phyloP scores from a whole-genome alignment of 2,888 invertebrate species.

The Orgyia antiqua region DNA sequence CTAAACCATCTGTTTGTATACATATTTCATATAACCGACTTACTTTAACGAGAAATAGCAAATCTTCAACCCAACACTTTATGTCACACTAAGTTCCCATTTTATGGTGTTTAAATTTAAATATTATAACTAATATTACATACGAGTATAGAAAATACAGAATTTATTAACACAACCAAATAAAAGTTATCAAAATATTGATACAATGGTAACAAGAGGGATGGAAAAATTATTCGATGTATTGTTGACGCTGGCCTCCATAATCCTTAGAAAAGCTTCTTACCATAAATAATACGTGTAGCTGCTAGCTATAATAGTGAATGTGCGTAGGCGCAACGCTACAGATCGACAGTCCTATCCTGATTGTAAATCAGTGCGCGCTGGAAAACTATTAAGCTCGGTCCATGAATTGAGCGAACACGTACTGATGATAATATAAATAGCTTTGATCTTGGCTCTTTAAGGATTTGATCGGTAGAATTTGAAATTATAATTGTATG shows the following conservation, averaged over 20 bases:
- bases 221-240: slow-evolving; percentile 45
- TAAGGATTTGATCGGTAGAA: slow-evolving; percentile 3
- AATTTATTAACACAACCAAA: slow-evolving; percentile 32
- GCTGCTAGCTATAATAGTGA: slow-evolving; percentile 66
- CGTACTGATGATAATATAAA: slow-evolving; percentile 11
- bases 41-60: slow-evolving; percentile 29
- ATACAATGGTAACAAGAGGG: slow-evolving; percentile 32
- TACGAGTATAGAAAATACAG: slow-evolving; percentile 18
- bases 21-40: slow-evolving; percentile 27
- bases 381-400: slow-evolving; percentile 44
- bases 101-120: slow-evolving; percentile 27
- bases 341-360: slow-evolving; percentile 68
- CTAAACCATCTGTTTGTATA: slow-evolving; percentile 57
- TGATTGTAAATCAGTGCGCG: slow-evolving; percentile 73
- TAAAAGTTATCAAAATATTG: slow-evolving; percentile 37
- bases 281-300: slow-evolving; percentile 77
- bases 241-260: slow-evolving; percentile 72
- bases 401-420: slow-evolving; percentile 30
- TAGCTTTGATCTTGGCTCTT: background rate
- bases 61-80: slow-evolving; percentile 28
- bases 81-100: slow-evolving; percentile 28
- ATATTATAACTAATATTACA: slow-evolving; percentile 26
- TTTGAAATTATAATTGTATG: too few species aligned
- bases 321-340: slow-evolving; percentile 63
- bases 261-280: slow-evolving; percentile 74